These are phyloP conservation scores for Aphidoletes aphidimyza DNA, from an alignment of 2,888 invertebrate species.

Conservation along the genomic window DNA sequence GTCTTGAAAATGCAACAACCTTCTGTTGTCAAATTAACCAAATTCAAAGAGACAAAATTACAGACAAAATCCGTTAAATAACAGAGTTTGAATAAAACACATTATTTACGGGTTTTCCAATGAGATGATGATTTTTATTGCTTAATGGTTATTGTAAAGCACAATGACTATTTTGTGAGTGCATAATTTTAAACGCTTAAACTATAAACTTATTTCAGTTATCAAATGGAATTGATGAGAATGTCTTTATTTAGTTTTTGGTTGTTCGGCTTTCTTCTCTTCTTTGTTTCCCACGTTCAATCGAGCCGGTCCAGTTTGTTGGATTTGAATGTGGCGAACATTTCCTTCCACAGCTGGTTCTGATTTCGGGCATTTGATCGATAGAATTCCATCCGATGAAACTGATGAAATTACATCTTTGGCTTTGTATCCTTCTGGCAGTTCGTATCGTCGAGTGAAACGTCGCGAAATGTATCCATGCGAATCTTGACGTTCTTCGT, in stretches of 20 bases:
- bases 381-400: constrained; percentile 84
- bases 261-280: constrained; percentile 2
- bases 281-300: constrained; percentile 62
- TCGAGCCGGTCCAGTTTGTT: constrained; percentile 76
- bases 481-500: constrained; percentile 77
- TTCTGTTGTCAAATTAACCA: no score
- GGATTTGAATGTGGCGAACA: constrained; percentile 79
- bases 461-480: constrained; percentile 83
- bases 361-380: constrained; percentile 75
- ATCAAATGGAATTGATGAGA: not conserved
- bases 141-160: no score
- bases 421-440: constrained; percentile 76
- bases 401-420: constrained; percentile 79
- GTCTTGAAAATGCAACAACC: no score
- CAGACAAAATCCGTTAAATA: no score
- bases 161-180: no score
- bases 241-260: no score
- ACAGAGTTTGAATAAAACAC: no score
- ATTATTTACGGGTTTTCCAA: no score
- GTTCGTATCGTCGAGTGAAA: constrained; percentile 77
- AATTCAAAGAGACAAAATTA: no score
- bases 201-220: no score
- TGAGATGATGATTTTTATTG: no score
- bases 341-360: constrained; percentile 63
- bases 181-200: no score